These are phyloP conservation scores for Cassiopea andromeda DNA, from an alignment of 30 jellyfish, hydroid and myxozoan genomes.

Conservation along the genomic window DNA sequence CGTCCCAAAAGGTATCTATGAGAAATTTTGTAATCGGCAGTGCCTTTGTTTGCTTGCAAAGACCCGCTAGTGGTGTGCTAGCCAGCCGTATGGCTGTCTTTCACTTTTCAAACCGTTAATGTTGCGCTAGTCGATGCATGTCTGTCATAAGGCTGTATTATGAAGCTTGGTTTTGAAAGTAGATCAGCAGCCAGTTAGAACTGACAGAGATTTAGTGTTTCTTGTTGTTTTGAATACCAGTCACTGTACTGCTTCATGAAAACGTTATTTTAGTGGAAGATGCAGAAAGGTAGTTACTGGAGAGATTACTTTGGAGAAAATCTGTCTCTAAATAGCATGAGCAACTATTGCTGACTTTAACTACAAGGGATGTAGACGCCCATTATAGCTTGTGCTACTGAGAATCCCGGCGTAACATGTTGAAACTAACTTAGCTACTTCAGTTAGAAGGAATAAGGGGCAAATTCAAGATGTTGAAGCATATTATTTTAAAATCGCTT, in stretches of 20 bases:
- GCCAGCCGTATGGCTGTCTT: neutral
- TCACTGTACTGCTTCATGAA: too few relatives aligned
- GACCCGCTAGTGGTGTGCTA: neutral
- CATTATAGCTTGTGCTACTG: too few relatives aligned
- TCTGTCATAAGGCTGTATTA: neutral
- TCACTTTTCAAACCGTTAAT: neutral
- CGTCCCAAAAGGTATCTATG: slow-evolving; percentile 54
- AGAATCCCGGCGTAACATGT: too few relatives aligned
- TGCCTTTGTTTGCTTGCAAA: neutral
- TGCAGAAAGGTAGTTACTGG: too few relatives aligned
- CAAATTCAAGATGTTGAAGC: neutral
- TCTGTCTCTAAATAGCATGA: too few relatives aligned
- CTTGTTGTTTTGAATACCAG: too few relatives aligned
- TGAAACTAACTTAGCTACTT: neutral
- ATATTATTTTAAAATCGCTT: neutral
- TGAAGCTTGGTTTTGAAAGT: neutral
- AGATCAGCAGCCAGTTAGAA: too few relatives aligned
- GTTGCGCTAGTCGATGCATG: neutral
- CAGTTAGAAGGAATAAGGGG: neutral
- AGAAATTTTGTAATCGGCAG: slow-evolving; percentile 31
- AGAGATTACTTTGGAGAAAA: too few relatives aligned
- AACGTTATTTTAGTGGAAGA: too few relatives aligned
- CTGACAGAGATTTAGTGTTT: too few relatives aligned
- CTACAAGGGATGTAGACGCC: too few relatives aligned
- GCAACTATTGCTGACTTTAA: too few relatives aligned